Evolutionary conservation across 2,797 vertebrate species (phyloP).

Genomic region (Ibycter americanus): DNA sequence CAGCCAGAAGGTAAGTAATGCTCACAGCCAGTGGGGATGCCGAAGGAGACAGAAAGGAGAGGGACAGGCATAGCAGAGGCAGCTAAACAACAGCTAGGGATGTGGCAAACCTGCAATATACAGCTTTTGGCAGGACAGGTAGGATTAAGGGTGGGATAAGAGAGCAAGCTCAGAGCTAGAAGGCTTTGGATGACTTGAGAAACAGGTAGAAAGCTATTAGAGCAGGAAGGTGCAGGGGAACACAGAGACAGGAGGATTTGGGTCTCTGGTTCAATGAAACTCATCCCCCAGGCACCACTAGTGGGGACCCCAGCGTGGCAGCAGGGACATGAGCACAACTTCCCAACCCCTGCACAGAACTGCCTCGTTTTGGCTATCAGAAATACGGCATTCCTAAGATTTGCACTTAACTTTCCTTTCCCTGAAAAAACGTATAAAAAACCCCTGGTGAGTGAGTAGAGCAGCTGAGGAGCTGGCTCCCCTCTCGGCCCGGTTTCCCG

Average conservation of each 20-base stretch:
- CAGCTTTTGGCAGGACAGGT: background rate
- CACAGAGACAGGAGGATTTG: background rate
- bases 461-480: background rate
- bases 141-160: background rate
- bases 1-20: background rate
- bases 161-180: background rate
- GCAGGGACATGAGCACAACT: background rate
- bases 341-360: background rate
- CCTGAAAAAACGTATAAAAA: background rate
- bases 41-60: background rate
- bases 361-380: background rate
- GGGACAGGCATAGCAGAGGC: background rate
- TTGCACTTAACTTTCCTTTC: background rate
- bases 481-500: background rate
- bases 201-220: background rate
- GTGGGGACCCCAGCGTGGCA: rapidly evolving
- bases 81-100: background rate
- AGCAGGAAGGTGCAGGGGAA: background rate
- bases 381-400: background rate
- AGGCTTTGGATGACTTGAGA: background rate
- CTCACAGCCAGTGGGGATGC: background rate
- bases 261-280: background rate
- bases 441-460: rapidly evolving
- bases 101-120: background rate
- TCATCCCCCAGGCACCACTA: background rate